Conservation (phyloP, 2,113 vertebrate genomes). For the Oxyura jamaicensis region DNA sequence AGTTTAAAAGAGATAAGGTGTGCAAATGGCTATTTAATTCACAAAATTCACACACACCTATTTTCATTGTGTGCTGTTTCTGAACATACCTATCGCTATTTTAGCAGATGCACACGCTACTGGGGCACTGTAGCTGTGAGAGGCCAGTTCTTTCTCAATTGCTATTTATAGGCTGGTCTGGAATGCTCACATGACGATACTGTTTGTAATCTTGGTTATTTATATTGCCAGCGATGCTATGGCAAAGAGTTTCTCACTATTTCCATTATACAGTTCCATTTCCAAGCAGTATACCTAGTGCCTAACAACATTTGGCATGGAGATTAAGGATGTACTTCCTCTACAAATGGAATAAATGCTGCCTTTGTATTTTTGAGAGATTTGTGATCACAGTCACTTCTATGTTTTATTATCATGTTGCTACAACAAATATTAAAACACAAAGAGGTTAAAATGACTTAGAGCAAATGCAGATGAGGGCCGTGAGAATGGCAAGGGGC, state of each 20-base stretch:
- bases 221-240: constrained; percentile 25
- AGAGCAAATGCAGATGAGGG: too few relatives aligned
- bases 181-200: constrained; percentile 36
- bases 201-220: constrained; percentile 60
- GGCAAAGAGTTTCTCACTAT: constrained; percentile 38
- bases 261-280: constrained; percentile 18
- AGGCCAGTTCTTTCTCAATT: constrained; percentile 43
- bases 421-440: constrained; percentile 43
- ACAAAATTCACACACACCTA: neutral
- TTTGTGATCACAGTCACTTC: neutral
- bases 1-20: neutral
- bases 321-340: neutral
- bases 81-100: neutral
- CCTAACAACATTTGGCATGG: neutral
- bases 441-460: neutral
- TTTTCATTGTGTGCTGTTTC: neutral
- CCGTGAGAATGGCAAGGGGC: too few relatives aligned
- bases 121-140: neutral
- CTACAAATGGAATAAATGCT: neutral
- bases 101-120: neutral
- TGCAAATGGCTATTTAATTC: neutral
- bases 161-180: constrained; percentile 49
- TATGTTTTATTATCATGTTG: neutral
- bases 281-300: neutral
- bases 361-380: neutral